Conservation (phyloP, 2,888 invertebrate species). For the Alentia gelatinosa region DNA sequence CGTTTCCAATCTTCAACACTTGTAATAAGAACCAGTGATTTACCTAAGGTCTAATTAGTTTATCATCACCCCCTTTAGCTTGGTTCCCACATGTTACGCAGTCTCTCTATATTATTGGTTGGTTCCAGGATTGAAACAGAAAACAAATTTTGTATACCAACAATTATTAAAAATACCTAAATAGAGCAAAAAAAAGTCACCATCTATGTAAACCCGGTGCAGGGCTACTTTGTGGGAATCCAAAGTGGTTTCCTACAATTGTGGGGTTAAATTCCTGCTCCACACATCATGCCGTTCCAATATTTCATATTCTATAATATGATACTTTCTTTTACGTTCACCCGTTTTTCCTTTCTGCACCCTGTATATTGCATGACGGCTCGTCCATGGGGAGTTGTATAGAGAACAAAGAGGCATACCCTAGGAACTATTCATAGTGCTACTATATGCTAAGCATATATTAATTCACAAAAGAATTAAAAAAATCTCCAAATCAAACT, state of each 20-base stretch:
- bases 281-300: slow-evolving; percentile 12
- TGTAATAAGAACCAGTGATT: background rate
- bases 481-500: background rate
- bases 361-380: slow-evolving; percentile 30
- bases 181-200: background rate
- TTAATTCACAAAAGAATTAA: background rate
- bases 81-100: slow-evolving; percentile 49
- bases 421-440: background rate
- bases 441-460: background rate
- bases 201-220: slow-evolving; percentile 33
- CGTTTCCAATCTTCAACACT: background rate
- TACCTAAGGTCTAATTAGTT: background rate
- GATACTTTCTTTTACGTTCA: slow-evolving; percentile 2
- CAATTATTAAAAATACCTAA: background rate
- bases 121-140: background rate
- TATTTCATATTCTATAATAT: background rate
- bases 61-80: background rate
- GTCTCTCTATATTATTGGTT: background rate
- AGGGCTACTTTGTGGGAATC: background rate
- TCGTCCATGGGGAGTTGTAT: background rate
- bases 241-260: background rate
- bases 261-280: background rate
- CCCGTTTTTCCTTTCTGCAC: slow-evolving; percentile 40
- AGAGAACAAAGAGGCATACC: slow-evolving; percentile 30
- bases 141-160: background rate